Conservation (phyloP, 2,113 vertebrate species). For the Centropus bengalensis region DNA sequence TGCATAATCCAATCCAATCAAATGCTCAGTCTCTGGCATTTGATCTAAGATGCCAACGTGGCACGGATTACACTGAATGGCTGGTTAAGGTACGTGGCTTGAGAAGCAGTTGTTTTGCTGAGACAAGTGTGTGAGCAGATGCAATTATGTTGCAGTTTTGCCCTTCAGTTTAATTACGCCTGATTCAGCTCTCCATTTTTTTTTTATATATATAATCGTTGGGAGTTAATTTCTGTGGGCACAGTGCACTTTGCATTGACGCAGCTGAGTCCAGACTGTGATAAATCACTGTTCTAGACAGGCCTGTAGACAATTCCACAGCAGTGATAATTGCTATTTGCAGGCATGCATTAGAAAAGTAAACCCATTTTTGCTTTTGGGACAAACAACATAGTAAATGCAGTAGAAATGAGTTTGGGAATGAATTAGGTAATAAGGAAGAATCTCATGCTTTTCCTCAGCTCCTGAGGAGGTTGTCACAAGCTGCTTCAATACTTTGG, state of each 20-base stretch:
- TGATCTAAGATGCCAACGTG: rapidly evolving
- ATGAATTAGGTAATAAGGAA: neutral
- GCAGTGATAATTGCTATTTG: neutral
- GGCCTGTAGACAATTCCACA: neutral
- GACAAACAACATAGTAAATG: neutral
- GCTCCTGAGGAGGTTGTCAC: neutral
- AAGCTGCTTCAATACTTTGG: neutral
- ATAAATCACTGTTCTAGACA: neutral
- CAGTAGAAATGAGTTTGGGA: neutral
- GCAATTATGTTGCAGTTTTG: neutral
- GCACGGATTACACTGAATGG: neutral
- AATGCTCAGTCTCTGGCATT: neutral
- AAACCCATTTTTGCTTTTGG: neutral
- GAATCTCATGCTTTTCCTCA: neutral
- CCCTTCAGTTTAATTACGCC: neutral
- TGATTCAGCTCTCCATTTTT: neutral
- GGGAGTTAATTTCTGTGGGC: neutral
- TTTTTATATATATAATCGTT: neutral
- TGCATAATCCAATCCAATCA: neutral
- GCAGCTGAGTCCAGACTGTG: neutral
- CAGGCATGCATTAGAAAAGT: neutral
- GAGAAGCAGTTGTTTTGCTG: neutral
- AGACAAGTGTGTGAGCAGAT: neutral
- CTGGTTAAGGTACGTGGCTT: neutral
- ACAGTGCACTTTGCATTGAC: neutral